Percentiles rank a stretch among this genome's conserved stretches.
phyloP scores from a whole-genome alignment of 2,888 invertebrate species.

The Subacronicta megacephala region DNA sequence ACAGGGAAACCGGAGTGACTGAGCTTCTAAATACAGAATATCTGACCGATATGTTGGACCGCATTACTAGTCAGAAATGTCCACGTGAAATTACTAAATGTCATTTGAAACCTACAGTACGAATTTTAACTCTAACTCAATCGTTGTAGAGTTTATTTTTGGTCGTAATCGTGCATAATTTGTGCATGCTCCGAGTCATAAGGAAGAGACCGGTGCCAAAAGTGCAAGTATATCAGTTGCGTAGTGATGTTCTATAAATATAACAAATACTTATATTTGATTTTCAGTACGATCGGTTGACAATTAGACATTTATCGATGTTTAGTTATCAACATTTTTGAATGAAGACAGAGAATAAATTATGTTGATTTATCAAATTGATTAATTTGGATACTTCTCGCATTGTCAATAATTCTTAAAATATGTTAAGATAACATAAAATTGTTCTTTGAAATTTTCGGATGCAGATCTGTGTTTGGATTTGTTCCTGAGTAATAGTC shows the following conservation, averaged over 20 bases:
- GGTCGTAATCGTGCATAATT: conserved; percentile 38
- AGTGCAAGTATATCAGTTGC: conserved; percentile 60
- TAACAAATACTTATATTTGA: conserved; percentile 8
- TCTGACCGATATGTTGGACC: conserved; percentile 81
- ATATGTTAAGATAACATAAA: no score
- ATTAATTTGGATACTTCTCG: conserved; percentile 2
- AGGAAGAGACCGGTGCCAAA: conserved; percentile 67
- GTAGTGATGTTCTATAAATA: conserved; percentile 50
- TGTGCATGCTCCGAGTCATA: conserved; percentile 58
- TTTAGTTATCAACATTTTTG: conserved; percentile 20
- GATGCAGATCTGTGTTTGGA: no score
- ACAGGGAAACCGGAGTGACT: conserved; percentile 65
- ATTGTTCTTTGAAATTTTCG: no score
- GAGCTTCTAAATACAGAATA: conserved; percentile 78
- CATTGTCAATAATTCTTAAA: no score
- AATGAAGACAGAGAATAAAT: conserved; percentile 16
- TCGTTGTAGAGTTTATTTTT: conserved; percentile 26
- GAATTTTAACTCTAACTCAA: conserved; percentile 37
- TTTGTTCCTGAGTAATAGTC: no score
- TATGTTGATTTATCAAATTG: not conserved
- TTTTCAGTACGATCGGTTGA: conserved; percentile 33
- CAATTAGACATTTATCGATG: conserved; percentile 34
- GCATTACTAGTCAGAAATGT: conserved; percentile 78
- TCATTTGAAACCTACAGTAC: conserved; percentile 59
- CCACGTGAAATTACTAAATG: conserved; percentile 79